These are phyloP conservation scores for Oreochromis aureus DNA, from an alignment of 2,113 vertebrate species.

Conservation along the genomic window DNA sequence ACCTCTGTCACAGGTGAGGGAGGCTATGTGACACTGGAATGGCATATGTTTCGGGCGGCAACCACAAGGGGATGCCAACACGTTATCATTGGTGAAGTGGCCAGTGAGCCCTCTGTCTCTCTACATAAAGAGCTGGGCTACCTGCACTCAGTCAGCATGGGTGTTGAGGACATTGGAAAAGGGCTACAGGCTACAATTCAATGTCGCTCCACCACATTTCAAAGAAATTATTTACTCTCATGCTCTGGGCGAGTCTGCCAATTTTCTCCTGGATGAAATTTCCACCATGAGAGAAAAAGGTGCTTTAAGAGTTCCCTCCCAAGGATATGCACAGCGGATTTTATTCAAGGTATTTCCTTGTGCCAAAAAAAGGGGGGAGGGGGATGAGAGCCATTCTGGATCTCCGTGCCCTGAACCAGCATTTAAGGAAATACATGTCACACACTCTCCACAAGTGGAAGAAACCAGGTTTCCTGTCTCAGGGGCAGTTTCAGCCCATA, in stretches of 20 bases:
- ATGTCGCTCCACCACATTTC: too few relatives aligned
- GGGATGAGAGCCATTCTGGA: too few relatives aligned
- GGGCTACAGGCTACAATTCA: too few relatives aligned
- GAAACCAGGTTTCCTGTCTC: not conserved
- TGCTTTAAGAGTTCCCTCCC: too few relatives aligned
- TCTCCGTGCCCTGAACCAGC: not conserved
- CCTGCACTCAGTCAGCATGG: not conserved
- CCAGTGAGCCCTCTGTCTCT: not conserved
- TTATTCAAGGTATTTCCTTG: too few relatives aligned
- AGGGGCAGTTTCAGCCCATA: not conserved
- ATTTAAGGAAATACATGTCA: not conserved
- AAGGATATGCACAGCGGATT: too few relatives aligned
- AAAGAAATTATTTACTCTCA: too few relatives aligned
- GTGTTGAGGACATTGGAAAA: not conserved
- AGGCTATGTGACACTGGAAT: not conserved
- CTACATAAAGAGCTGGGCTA: not conserved
- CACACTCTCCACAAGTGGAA: not conserved
- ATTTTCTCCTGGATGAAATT: too few relatives aligned
- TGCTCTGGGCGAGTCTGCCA: too few relatives aligned
- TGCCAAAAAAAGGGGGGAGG: too few relatives aligned
- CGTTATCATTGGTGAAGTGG: not conserved
- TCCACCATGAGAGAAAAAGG: too few relatives aligned
- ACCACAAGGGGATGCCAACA: not conserved
- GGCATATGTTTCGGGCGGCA: rapidly evolving
- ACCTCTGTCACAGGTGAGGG: not conserved